Evolutionary conservation across 1,140 invertebrate genomes (phyloP).

Genomic region (Latrodectus geometricus): DNA sequence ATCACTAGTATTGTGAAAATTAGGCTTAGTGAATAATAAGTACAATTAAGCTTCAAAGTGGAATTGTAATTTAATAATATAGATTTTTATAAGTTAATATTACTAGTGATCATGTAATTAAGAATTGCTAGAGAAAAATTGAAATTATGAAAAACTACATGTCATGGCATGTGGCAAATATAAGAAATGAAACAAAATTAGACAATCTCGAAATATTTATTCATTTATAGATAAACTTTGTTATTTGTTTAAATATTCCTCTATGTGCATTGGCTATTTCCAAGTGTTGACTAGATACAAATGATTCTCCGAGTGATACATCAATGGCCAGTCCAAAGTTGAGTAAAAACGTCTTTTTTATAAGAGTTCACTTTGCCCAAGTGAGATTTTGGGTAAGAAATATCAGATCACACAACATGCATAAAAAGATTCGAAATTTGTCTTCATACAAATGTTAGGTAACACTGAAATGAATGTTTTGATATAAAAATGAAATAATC

Average conservation of each 20-base stretch:
- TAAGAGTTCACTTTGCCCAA: background rate
- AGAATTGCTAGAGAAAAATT: no score
- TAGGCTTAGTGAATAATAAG: no score
- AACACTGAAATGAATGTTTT: background rate
- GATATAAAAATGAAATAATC: background rate
- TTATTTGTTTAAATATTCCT: conserved; percentile 20
- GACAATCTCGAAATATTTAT: conserved; percentile 3
- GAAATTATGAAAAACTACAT: no score
- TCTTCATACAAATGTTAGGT: background rate
- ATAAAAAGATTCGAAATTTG: background rate
- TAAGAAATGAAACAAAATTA: no score
- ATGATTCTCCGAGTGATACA: conserved; percentile 7
- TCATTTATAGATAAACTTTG: conserved; percentile 6
- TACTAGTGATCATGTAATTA: no score
- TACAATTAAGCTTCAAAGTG: no score
- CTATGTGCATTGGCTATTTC: conserved; percentile 32
- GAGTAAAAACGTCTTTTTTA: background rate
- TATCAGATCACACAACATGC: background rate
- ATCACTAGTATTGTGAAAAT: no score
- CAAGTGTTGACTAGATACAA: conserved; percentile 53
- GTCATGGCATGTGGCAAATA: no score
- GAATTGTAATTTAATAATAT: no score
- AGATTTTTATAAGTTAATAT: no score
- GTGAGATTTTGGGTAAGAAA: background rate
- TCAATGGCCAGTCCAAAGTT: background rate